phyloP scores from a whole-genome alignment of 2,888 invertebrate genomes.

The Tetragnatha montana region DNA sequence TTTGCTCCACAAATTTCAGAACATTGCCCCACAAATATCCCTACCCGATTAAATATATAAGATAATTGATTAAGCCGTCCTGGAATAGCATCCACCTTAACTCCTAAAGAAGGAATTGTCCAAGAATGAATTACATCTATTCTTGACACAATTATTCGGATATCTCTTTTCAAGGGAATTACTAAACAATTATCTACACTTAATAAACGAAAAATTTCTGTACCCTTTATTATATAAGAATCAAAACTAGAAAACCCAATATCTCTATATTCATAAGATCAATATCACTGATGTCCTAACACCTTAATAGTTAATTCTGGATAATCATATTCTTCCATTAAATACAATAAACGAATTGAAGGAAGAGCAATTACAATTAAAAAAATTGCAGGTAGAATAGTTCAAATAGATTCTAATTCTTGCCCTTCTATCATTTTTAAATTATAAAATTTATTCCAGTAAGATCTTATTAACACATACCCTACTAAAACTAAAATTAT shows the following conservation, averaged over 20 bases:
- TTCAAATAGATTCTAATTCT: conserved; percentile 71
- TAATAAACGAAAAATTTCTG: conserved; percentile 80
- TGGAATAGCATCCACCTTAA: conserved; percentile 77
- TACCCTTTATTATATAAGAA: conserved; percentile 79
- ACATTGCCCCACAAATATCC: conserved; percentile 85
- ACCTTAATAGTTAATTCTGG: conserved; percentile 50
- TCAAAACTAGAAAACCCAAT: conserved; percentile 81
- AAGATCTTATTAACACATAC: conserved; percentile 71
- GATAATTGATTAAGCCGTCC: conserved; percentile 78
- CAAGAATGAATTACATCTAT: conserved; percentile 77
- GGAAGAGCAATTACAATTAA: conserved; percentile 72
- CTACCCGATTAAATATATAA: conserved; percentile 81
- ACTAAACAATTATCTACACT: conserved; percentile 82
- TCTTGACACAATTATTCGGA: conserved; percentile 81
- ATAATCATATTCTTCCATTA: conserved; percentile 68
- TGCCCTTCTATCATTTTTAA: conserved; percentile 72
- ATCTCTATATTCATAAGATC: conserved; percentile 83
- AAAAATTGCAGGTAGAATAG: conserved; percentile 69
- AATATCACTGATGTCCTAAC: conserved; percentile 78
- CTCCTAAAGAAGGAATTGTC: conserved; percentile 75
- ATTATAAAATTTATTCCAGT: conserved; percentile 33
- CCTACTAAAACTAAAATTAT: conserved; percentile 73
- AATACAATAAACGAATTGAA: conserved; percentile 57
- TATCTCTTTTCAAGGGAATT: conserved; percentile 81
- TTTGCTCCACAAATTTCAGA: conserved; percentile 89